phyloP scores from a whole-genome alignment of 2,888 invertebrate genomes.

The Schrankia costaestrigalis region DNA sequence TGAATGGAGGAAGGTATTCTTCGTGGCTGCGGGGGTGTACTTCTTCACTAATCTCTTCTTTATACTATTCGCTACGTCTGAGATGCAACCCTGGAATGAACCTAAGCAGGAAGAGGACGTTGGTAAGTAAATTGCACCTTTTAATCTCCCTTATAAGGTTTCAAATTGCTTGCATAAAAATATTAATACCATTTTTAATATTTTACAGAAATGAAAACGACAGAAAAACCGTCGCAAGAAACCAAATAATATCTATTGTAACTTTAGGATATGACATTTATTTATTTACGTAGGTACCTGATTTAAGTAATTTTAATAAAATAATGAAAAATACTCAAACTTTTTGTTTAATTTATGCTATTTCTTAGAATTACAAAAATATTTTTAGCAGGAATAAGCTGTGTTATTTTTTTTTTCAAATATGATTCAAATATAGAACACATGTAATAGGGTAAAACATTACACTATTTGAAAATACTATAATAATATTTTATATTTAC shows the following conservation, averaged over 20 bases:
- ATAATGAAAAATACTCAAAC: constrained; percentile 8
- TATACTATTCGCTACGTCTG: constrained; percentile 84
- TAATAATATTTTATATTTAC: too few species aligned
- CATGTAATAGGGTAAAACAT: too few species aligned
- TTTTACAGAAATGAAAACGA: constrained; percentile 40
- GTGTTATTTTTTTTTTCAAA: too few species aligned
- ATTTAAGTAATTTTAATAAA: constrained; percentile 15
- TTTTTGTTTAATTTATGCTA: too few species aligned
- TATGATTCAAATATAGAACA: too few species aligned
- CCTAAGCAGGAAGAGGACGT: constrained; percentile 49
- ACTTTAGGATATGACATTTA: constrained; percentile 11
- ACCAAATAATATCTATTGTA: constrained; percentile 15
- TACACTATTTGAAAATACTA: too few species aligned
- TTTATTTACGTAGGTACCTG: constrained; percentile 33
- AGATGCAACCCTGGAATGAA: constrained; percentile 88
- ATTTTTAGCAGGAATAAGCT: too few species aligned
- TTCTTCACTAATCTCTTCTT: constrained; percentile 85
- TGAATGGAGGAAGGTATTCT: constrained; percentile 89
- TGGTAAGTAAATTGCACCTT: constrained; percentile 33
- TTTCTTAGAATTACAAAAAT: too few species aligned
- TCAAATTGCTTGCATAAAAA: background rate
- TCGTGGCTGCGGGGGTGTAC: constrained; percentile 85
- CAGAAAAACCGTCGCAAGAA: constrained; percentile 21
- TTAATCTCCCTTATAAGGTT: background rate
- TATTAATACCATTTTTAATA: constrained; percentile 20